Evolutionary conservation across 1,140 invertebrate genomes (phyloP), one percentile per base, ranked within the genome.

Genomic region (Hylaeus volcanicus): DNA sequence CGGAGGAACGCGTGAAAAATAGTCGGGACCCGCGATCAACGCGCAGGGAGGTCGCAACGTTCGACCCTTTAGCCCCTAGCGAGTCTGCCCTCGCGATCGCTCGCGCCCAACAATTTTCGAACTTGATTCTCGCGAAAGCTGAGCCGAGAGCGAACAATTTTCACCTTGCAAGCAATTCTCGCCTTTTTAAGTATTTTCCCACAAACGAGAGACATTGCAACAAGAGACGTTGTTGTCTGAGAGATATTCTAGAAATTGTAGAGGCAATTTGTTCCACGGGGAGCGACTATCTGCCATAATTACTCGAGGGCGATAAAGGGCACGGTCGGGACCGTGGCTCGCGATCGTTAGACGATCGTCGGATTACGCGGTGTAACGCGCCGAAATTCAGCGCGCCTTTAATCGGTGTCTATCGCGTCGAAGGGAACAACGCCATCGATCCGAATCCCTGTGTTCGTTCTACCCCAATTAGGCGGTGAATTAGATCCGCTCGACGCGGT

Each of bases 1-100:
- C 74, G 55, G 41, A 14, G 4, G 48, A 45, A 75, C 53, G 55
- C 58, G 39, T 58, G 41, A 69, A 76, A 76, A 76, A 41, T n/a
- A 51, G 45, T 68, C 45, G 45, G 5, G n/a, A 53, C 9, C n/a
- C 65, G n/a, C 65, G 65, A 68, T 68, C 65, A 68, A 48, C 26
- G 65, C 65, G 65, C 65, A 26, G 65, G 65, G 45, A 68, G 65
- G 65, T 68, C 65, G 45, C 8, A 3, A 68, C 45, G 45, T 68
- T 68, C 65, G n/a, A 68, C 65, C 45, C n/a, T 51, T 45, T 68
- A 1, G 9, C 26, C 26, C 26, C 26, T 26, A 26, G 26, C 26
- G 26, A 26, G 26, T 26, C 26, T 26, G 26, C 26, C 0, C 26
- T 26, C 26, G 26, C 26, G 26, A 26, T 26, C 26, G 26, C 26